Evolutionary conservation across 2,797 vertebrate species (phyloP).

Genomic region (Galagoides demidoff): DNA sequence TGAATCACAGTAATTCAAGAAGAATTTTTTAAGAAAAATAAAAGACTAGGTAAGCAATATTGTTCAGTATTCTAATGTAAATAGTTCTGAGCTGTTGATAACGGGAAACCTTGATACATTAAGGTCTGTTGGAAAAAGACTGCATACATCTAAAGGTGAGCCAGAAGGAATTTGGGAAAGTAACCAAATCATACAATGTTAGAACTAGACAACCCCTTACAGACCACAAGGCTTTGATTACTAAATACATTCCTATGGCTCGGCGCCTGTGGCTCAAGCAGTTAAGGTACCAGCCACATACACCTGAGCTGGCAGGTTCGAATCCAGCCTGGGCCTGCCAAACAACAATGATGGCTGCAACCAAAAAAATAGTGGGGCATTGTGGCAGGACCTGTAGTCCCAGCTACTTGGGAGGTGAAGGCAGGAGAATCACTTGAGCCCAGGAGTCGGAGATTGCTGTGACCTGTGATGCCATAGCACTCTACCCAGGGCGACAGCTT

Average conservation of each 20-base stretch:
- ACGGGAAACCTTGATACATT: slow-evolving; percentile 22
- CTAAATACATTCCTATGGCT: not conserved
- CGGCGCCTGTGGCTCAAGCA: too few relatives aligned
- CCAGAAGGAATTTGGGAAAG: not conserved
- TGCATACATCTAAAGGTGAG: not conserved
- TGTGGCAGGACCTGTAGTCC: too few relatives aligned
- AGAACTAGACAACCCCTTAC: not conserved
- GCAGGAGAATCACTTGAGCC: too few relatives aligned
- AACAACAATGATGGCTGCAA: too few relatives aligned
- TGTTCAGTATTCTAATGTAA: slow-evolving; percentile 45
- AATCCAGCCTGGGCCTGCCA: too few relatives aligned
- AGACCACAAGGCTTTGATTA: not conserved
- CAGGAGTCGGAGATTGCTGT: too few relatives aligned
- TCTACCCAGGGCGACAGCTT: too few relatives aligned
- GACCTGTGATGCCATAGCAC: too few relatives aligned
- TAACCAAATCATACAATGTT: not conserved
- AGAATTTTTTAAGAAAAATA: not conserved
- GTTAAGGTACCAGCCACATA: too few relatives aligned
- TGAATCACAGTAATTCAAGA: slow-evolving; percentile 25
- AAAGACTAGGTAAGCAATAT: slow-evolving; percentile 34
- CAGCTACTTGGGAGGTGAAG: too few relatives aligned
- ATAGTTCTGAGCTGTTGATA: slow-evolving; percentile 54
- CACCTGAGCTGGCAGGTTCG: too few relatives aligned
- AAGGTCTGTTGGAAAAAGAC: slow-evolving; percentile 25
- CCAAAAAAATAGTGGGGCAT: too few relatives aligned